Base-by-base conservation (phyloP, 2,797 vertebrate genomes). In the Thunnus albacares region DNA sequence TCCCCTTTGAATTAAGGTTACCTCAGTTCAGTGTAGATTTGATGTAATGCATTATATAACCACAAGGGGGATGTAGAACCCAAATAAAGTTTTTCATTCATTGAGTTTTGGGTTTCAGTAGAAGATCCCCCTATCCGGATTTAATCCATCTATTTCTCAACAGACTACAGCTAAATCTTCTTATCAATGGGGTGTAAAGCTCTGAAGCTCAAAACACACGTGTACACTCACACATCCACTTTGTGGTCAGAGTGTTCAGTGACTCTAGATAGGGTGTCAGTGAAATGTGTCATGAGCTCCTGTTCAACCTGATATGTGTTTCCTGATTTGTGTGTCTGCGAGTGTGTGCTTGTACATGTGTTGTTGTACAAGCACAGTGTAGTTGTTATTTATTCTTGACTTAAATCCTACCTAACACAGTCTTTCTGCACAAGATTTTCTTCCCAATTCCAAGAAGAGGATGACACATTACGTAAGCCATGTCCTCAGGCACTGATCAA, bases 401-500 rank as follows among this genome's bases (percentile, higher is more conserved):
- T 24, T 30, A 18, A 69, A 68, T 51, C 35, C 49, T 38, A 8
- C 18, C 9, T 17, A 14, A 62, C 51, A 22, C 24, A 28, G 28
- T 22, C 7, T 63, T 52, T 59, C 18, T 57, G 20, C 15, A 51
- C 33, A 1, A 57, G 26, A 60, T 47, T 30, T 11, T 26, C 20
- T 38, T 26, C 9, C 24, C 30, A 49, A 28, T 60, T 81, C 62
- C 56, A 64, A 65, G 69, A 77, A 1, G 41, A 55, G 66, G 38
- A 28, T 52, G 68, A 56, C 61, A 75, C 53, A 55, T 75, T 56
- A 60, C 81, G 76, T 74, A 77, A 75, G 35, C 58, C 9, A 14
- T 84, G 71, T 79, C 68, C 70, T 63, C 73, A n/a, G 70, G 70
- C 73, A 52, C 33, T 68, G 85, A 94, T 93, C 92, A 91, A 92